Evolutionary conservation across 2,888 invertebrate genomes (phyloP).

Genomic region (Plebejus anna): DNA sequence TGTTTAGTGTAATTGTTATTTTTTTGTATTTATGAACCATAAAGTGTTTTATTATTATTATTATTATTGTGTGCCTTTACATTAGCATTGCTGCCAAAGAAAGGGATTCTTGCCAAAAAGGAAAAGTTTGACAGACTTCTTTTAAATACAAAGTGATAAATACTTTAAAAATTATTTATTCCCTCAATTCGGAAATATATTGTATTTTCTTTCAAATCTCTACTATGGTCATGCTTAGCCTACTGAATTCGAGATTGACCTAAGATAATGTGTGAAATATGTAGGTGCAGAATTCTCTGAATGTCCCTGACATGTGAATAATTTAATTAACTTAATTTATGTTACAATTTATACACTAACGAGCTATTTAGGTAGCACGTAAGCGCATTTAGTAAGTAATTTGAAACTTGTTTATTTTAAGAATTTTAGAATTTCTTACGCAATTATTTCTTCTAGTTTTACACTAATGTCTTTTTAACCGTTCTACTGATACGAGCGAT

Average conservation of each 20-base stretch:
- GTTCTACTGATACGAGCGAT: not conserved
- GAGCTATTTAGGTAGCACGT: constrained; percentile 6
- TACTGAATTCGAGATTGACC: not conserved
- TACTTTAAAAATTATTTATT: too few species aligned
- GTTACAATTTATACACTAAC: not conserved
- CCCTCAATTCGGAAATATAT: too few species aligned
- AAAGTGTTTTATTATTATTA: too few species aligned
- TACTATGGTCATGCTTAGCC: too few species aligned
- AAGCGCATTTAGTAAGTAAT: constrained; percentile 12
- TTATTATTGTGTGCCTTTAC: not conserved
- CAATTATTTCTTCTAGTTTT: constrained; percentile 10
- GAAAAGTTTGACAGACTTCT: not conserved
- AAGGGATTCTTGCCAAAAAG: not conserved
- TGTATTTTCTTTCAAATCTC: too few species aligned
- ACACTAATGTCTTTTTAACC: constrained; percentile 10
- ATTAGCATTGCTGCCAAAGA: too few species aligned
- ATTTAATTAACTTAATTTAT: not conserved
- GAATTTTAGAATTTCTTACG: constrained; percentile 12
- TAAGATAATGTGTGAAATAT: constrained; percentile 1
- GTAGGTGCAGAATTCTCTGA: not conserved
- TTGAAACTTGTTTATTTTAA: constrained; percentile 12
- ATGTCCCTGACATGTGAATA: constrained; percentile 2
- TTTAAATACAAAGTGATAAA: not conserved
- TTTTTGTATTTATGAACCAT: too few species aligned
- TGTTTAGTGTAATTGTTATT: too few species aligned